These are phyloP conservation scores for Ondatra zibethicus DNA, from an alignment of 2,113 vertebrate genomes.

Conservation along the genomic window DNA sequence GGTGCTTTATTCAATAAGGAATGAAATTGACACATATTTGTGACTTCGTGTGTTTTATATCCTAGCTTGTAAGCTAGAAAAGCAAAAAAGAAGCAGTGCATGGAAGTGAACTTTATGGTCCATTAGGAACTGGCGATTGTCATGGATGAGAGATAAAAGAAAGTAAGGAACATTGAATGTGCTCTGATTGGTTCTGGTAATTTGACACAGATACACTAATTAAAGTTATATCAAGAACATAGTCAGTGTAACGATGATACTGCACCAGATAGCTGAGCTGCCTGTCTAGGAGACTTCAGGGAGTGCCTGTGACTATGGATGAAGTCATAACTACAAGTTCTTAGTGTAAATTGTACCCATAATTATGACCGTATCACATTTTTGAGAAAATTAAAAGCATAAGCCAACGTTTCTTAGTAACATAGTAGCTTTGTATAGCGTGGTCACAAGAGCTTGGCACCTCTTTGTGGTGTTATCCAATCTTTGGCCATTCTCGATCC, in stretches of 20 bases:
- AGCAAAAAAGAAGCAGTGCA: neutral
- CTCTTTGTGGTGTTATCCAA: neutral
- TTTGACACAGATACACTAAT: neutral
- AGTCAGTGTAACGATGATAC: too few species aligned
- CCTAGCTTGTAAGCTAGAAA: neutral
- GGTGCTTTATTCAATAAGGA: neutral
- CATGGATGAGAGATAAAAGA: neutral
- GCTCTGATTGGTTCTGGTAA: neutral
- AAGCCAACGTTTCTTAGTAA: neutral
- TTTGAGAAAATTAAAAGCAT: neutral
- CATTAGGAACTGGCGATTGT: neutral
- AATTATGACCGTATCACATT: neutral
- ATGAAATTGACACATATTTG: neutral
- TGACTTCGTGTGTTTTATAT: neutral
- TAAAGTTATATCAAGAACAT: neutral
- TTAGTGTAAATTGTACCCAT: neutral
- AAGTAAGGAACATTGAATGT: neutral
- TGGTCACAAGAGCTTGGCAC: neutral
- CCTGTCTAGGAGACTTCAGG: neutral
- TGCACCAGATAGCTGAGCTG: neutral
- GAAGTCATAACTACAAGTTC: neutral
- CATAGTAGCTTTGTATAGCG: neutral
- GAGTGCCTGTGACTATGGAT: neutral
- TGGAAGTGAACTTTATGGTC: neutral
- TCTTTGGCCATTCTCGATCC: neutral